Evolutionary conservation across 1,140 invertebrate species (phyloP).

Genomic region (Stegodyphus dumicola): DNA sequence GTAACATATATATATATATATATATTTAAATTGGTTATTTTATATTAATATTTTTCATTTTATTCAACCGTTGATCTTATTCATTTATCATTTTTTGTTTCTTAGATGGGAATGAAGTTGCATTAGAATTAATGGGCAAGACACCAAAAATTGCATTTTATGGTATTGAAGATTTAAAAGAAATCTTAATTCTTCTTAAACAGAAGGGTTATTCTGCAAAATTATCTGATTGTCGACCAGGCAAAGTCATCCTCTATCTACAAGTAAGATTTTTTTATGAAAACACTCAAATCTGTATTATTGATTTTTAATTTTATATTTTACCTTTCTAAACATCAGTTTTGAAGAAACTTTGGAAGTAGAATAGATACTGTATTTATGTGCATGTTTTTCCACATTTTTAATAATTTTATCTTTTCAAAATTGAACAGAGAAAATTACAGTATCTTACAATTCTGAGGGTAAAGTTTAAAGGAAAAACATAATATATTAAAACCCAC

Average conservation of each 20-base stretch:
- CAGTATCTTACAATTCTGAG: not conserved
- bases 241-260: constrained; percentile 31
- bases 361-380: not conserved
- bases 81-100: not conserved
- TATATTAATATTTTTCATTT: too few species aligned
- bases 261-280: constrained; percentile 31
- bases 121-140: constrained; percentile 64
- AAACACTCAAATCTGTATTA: not conserved
- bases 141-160: constrained; percentile 65
- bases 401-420: too few species aligned
- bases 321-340: not conserved
- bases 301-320: not conserved
- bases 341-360: not conserved
- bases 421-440: not conserved
- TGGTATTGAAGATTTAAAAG: constrained; percentile 66
- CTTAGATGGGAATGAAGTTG: constrained; percentile 17
- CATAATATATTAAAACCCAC: too few species aligned
- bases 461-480: not conserved
- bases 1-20: too few species aligned
- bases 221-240: constrained; percentile 40
- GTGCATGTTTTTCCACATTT: too few species aligned
- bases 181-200: constrained; percentile 65
- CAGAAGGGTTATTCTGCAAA: constrained; percentile 13
- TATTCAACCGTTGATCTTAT: not conserved
- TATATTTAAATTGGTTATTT: too few species aligned